These are phyloP conservation scores for Craniophora ligustri DNA, from an alignment of 2,888 invertebrate species.

Conservation along the genomic window DNA sequence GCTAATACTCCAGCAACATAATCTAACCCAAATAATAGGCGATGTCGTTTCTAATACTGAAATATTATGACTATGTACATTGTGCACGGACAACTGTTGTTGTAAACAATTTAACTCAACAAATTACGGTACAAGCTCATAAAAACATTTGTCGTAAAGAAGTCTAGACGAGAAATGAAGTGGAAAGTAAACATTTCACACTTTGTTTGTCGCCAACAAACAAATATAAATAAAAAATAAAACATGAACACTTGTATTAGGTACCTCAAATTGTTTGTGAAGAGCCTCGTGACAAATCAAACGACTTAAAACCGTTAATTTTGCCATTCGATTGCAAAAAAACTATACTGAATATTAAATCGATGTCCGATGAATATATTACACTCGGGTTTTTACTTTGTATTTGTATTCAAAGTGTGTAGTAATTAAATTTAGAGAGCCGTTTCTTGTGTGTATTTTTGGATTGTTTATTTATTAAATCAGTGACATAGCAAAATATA, in stretches of 20 bases:
- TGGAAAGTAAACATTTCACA: constrained; percentile 55
- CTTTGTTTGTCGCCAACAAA: constrained; percentile 73
- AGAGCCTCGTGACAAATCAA: constrained; percentile 50
- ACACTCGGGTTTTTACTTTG: constrained; percentile 1
- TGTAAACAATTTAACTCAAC: constrained; percentile 25
- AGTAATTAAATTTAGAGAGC: not conserved
- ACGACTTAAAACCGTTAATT: constrained; percentile 57
- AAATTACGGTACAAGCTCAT: constrained; percentile 22
- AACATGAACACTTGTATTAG: constrained; percentile 50
- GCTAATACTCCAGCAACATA: constrained; percentile 20
- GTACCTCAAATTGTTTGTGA: constrained; percentile 41
- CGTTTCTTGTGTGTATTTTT: too few species aligned
- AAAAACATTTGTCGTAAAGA: constrained; percentile 25
- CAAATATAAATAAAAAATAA: constrained; percentile 61
- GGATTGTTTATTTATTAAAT: too few species aligned
- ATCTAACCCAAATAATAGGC: constrained; percentile 5
- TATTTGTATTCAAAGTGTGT: not conserved
- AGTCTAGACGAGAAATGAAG: constrained; percentile 43
- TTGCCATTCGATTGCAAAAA: constrained; percentile 25
- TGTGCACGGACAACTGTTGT: constrained; percentile 7
- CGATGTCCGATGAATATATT: not conserved
- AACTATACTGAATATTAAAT: constrained; percentile 10
- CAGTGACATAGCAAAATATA: too few species aligned
- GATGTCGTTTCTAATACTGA: constrained; percentile 7
- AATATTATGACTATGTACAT: constrained; percentile 1